Evolutionary conservation across 2,797 vertebrate species (phyloP).

Genomic region (Enteromius unitaeniatus): DNA sequence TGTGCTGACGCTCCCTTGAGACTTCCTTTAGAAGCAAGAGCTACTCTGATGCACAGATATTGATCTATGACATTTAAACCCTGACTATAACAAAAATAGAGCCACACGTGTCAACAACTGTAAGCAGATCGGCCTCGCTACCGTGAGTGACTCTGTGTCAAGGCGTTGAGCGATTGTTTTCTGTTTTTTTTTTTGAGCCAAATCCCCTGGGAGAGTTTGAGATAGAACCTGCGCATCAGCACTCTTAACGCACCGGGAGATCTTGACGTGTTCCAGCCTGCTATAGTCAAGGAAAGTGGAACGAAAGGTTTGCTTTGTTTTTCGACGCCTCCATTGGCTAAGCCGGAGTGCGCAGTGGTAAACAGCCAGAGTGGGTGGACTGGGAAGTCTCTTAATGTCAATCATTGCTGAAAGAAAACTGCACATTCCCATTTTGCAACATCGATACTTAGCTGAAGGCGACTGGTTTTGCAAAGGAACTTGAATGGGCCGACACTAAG

Average conservation of each 20-base stretch:
- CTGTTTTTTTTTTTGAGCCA: constrained; percentile 53
- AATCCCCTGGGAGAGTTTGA: constrained; percentile 37
- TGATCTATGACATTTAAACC: constrained; percentile 64
- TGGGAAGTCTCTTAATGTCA: constrained; percentile 68
- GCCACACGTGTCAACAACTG: constrained; percentile 57
- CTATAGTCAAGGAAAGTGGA: constrained; percentile 39
- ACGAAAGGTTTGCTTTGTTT: constrained; percentile 35
- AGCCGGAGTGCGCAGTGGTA: constrained; percentile 27
- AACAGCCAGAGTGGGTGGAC: constrained; percentile 40
- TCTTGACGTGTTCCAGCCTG: constrained; percentile 32
- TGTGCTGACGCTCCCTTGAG: constrained; percentile 23
- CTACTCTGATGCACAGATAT: constrained; percentile 57
- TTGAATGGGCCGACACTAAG: constrained; percentile 72
- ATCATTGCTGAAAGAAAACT: constrained; percentile 69
- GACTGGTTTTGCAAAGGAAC: constrained; percentile 49
- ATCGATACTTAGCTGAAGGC: constrained; percentile 58
- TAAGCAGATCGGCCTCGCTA: constrained; percentile 60
- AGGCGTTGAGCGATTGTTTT: constrained; percentile 58
- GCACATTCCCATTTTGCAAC: constrained; percentile 41
- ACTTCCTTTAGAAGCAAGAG: constrained; percentile 29
- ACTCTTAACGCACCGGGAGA: neutral
- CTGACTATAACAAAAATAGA: constrained; percentile 40
- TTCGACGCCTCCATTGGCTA: constrained; percentile 17
- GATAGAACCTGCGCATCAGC: constrained; percentile 33
- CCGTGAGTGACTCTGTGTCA: constrained; percentile 63